A percentile compares a stretch with the other conserved stretches of the same genome.
Evolutionary conservation across 2,888 invertebrate genomes (phyloP).

Genomic region (Callimorpha dominula): DNA sequence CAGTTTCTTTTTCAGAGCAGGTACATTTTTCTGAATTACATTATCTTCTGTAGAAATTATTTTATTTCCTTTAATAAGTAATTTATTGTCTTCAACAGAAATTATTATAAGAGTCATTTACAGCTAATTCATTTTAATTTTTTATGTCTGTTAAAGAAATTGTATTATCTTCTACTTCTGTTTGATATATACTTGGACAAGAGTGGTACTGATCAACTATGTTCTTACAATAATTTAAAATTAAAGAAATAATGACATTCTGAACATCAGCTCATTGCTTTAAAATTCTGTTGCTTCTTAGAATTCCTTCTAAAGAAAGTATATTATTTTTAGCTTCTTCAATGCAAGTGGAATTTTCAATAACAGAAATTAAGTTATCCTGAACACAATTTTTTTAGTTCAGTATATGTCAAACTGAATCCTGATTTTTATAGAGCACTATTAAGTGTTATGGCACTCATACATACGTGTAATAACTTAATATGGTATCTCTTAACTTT

Average conservation of each 20-base stretch:
- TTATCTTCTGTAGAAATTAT: not conserved
- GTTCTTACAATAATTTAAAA: too few relatives aligned
- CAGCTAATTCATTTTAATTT: not conserved
- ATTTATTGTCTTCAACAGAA: conserved; percentile 1
- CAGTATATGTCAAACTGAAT: too few relatives aligned
- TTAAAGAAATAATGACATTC: not conserved
- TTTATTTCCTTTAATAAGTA: not conserved
- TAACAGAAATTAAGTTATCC: too few relatives aligned
- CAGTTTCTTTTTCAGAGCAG: not conserved
- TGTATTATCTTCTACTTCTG: not conserved
- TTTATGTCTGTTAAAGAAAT: not conserved
- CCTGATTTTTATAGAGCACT: too few relatives aligned
- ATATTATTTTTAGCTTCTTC: conserved; percentile 6
- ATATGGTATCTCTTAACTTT: too few relatives aligned
- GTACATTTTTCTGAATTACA: not conserved
- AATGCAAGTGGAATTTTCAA: not conserved
- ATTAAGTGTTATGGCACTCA: too few relatives aligned
- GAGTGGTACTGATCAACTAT: too few relatives aligned
- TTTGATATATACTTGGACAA: too few relatives aligned
- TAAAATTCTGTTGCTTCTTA: not conserved
- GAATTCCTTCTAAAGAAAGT: conserved; percentile 18
- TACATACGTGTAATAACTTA: too few relatives aligned
- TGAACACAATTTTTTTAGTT: not conserved
- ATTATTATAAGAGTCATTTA: not conserved
- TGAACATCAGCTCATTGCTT: conserved; percentile 1